phyloP scores from a whole-genome alignment of 1,140 invertebrate genomes.

The Drosophila tropicalis region DNA sequence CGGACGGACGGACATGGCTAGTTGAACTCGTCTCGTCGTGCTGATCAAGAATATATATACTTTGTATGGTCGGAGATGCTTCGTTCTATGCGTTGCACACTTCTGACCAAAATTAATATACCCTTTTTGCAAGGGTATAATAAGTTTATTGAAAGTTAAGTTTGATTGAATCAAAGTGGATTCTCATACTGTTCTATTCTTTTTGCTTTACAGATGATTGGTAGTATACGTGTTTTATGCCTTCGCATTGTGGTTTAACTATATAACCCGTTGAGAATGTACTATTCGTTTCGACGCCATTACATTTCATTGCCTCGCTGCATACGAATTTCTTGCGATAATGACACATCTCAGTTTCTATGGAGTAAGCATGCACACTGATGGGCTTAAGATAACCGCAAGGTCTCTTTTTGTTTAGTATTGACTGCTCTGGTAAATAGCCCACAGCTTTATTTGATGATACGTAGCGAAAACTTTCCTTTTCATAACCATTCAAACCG shows the following conservation, averaged over 20 bases:
- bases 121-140: no score
- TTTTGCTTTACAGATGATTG: neutral
- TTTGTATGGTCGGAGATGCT: no score
- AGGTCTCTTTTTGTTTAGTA: neutral
- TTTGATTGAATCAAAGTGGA: no score
- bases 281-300: neutral
- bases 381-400: neutral
- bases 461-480: neutral
- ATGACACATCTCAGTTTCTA: neutral
- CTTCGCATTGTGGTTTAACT: neutral
- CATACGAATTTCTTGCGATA: neutral
- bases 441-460: neutral
- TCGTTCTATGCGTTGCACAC: no score
- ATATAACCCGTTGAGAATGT: neutral
- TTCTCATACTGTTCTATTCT: no score
- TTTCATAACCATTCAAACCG: conserved; percentile 5
- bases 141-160: neutral
- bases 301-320: neutral
- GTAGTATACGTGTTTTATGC: neutral
- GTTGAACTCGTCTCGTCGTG: no score
- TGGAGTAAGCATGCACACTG: neutral
- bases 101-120: no score
- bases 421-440: neutral
- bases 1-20: no score
- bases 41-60: no score